Evolutionary conservation across 2,888 invertebrate genomes (phyloP).

Genomic region (Euzophera pinguis): DNA sequence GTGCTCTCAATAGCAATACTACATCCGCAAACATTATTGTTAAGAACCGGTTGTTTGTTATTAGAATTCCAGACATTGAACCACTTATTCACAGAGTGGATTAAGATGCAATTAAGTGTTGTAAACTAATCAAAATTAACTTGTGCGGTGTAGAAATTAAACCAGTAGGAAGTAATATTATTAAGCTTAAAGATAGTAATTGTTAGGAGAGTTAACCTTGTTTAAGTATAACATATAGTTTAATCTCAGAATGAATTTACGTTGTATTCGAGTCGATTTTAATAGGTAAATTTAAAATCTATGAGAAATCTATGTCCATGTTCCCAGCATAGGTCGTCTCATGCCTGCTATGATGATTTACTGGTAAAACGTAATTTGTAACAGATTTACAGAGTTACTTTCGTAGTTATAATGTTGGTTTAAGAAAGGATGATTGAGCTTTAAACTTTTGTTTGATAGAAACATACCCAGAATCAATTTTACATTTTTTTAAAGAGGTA

Average conservation of each 20-base stretch:
- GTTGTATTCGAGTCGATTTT: too few relatives aligned
- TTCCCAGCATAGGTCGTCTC: too few relatives aligned
- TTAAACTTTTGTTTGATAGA: too few relatives aligned
- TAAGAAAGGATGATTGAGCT: too few relatives aligned
- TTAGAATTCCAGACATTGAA: constrained; percentile 28
- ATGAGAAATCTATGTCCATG: too few relatives aligned
- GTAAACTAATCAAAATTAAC: constrained; percentile 11
- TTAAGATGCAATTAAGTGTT: constrained; percentile 14
- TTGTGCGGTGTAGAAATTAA: not conserved
- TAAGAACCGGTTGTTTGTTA: constrained; percentile 29
- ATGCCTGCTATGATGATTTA: too few relatives aligned
- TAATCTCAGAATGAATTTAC: too few relatives aligned
- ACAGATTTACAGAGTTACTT: not conserved
- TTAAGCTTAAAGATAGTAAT: not conserved
- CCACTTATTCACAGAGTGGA: constrained; percentile 26
- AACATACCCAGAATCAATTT: too few relatives aligned
- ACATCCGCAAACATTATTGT: constrained; percentile 41
- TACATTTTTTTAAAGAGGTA: too few relatives aligned
- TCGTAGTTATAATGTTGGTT: not conserved
- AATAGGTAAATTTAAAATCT: too few relatives aligned
- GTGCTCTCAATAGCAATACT: constrained; percentile 36
- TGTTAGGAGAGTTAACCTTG: constrained; percentile 1
- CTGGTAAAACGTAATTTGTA: too few relatives aligned
- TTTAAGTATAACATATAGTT: not conserved
- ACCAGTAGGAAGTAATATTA: not conserved